Evolutionary conservation across 2,888 invertebrate genomes (phyloP), one percentile per base, ranked within the genome.

Genomic region (Zygothrica quintamaculata): DNA sequence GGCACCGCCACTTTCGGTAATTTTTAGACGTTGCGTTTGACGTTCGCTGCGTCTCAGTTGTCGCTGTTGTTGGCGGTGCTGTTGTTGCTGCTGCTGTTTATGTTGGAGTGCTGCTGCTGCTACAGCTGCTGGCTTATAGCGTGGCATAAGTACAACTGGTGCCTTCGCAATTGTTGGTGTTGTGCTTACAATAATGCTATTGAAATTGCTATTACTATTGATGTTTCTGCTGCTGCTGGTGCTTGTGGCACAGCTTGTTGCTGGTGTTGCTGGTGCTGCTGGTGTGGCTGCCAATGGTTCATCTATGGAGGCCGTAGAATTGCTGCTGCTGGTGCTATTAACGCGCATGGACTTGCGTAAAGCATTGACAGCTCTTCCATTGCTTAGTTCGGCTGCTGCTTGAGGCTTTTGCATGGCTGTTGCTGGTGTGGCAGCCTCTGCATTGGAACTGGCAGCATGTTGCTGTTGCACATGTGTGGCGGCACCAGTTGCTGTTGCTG

Each of bases 291-390:
- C 31, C 9, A 64, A 13, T 18, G 75, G 65, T 40, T 88, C 89
- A 16, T 90, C 91, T n/a, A 87, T 86, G 9, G 90, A 90, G 8
- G 88, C 84, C 5, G 90, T 90, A 31, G 90, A 90, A 40, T 88
- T 89, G 68, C 88, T 90, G 72, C 90, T 90, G 66, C 91, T 90
- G 47, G 90, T 90, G 70, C 91, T 91, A 56, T 88, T 91, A 1
- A 91, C 91, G 3, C 90, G 87, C 36, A 89, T 88, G 1, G 90
- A 91, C 68, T 91, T 91, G 9, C 90, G 81, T 26, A 91, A 46
- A 1, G 89, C 73, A 31, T 40, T 65, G 12, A 29, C 56, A 0
- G 43, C 33, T 1, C 69, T 48, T 4, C 50, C 73, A 9, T 61
- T 73, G 46, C 66, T 66, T 0, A 73, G 40, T 50, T 77, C 78